A percentile compares a stretch with the other conserved stretches of the same genome.
phyloP scores from a whole-genome alignment of 2,113 vertebrate species.

The Pica pica region DNA sequence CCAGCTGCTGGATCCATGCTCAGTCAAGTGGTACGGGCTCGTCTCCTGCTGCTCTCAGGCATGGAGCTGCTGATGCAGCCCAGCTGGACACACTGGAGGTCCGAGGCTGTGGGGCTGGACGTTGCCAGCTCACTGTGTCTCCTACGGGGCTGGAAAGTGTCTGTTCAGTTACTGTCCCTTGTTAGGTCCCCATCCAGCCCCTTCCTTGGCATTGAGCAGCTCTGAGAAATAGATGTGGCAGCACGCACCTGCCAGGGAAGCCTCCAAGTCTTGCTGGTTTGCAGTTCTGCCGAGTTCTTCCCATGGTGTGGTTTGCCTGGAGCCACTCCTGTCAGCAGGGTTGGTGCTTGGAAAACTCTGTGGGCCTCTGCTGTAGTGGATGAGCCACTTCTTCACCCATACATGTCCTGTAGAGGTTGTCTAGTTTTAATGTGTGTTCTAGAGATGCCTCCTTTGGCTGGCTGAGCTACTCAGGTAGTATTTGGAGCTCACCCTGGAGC shows the following conservation, averaged over 20 bases:
- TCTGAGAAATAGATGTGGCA: not conserved
- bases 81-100: not conserved
- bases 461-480: fast-evolving
- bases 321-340: not conserved
- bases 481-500: not conserved
- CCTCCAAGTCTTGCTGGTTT: not conserved
- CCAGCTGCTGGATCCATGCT: not conserved
- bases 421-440: not conserved
- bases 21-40: not conserved
- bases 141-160: not conserved
- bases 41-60: not conserved
- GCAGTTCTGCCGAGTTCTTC: not conserved
- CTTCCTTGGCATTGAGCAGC: not conserved
- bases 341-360: not conserved
- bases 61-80: not conserved
- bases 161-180: not conserved
- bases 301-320: not conserved
- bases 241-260: not conserved
- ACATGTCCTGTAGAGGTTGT: fast-evolving
- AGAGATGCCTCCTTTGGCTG: not conserved
- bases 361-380: not conserved
- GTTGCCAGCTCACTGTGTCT: not conserved
- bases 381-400: not conserved
- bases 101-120: not conserved
- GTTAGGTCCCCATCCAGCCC: not conserved